Evolutionary conservation across 1,140 invertebrate species (phyloP).

Genomic region (Cydia splendana): DNA sequence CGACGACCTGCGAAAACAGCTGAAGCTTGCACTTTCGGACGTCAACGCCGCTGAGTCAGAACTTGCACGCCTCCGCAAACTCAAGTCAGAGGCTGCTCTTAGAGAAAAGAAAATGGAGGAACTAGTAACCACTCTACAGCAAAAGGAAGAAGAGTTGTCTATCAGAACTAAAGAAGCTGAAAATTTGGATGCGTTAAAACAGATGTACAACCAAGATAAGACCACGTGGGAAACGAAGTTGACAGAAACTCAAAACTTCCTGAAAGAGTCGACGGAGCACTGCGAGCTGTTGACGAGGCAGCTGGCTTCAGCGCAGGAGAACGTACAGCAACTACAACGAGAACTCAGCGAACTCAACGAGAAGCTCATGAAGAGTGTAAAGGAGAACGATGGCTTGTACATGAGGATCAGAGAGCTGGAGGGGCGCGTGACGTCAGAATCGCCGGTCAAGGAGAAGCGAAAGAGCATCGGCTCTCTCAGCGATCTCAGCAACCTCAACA

Average conservation of each 20-base stretch:
- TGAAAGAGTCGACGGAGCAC: constrained; percentile 82
- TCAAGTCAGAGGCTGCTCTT: constrained; percentile 82
- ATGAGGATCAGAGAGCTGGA: constrained; percentile 86
- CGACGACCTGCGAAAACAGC: constrained; percentile 82
- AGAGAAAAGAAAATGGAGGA: constrained; percentile 88
- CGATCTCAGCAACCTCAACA: constrained; percentile 89
- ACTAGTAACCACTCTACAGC: constrained; percentile 83
- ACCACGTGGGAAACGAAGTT: constrained; percentile 83
- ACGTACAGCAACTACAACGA: constrained; percentile 80
- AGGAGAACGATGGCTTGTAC: constrained; percentile 89
- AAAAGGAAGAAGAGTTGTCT: constrained; percentile 86
- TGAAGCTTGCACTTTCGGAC: constrained; percentile 71
- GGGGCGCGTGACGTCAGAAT: constrained; percentile 77
- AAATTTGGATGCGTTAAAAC: constrained; percentile 82
- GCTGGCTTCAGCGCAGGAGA: constrained; percentile 82
- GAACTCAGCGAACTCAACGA: constrained; percentile 81
- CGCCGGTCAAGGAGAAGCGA: constrained; percentile 79
- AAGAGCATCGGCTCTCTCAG: constrained; percentile 89
- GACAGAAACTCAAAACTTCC: constrained; percentile 81
- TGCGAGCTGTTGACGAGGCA: constrained; percentile 83
- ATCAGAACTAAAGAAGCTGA: constrained; percentile 85
- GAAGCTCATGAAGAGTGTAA: constrained; percentile 83
- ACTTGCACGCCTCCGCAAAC: constrained; percentile 84
- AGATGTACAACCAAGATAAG: constrained; percentile 83
- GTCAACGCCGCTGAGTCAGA: constrained; percentile 83